Conservation (phyloP, 1,140 invertebrate species). For the Hydropsyche tenuis region DNA sequence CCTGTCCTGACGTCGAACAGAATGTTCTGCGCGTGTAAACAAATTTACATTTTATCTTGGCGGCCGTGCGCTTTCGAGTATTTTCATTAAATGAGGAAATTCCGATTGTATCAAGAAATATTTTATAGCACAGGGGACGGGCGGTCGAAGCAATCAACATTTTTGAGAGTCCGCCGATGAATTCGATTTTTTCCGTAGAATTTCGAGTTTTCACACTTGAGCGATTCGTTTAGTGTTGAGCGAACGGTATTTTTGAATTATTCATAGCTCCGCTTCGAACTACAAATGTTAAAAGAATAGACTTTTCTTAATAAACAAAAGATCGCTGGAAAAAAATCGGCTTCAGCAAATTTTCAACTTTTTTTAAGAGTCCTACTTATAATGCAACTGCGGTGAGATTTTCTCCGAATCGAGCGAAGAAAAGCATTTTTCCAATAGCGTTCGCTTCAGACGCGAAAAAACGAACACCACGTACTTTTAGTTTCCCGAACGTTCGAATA, state of each 20-base stretch:
- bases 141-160: not conserved
- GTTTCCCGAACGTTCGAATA: not conserved
- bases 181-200: not conserved
- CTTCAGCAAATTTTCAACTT: no score
- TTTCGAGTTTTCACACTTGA: no score
- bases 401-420: no score
- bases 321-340: no score
- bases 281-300: not conserved
- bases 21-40: slow-evolving; percentile 16
- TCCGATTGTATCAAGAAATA: not conserved
- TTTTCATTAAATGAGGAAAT: slow-evolving; percentile 8
- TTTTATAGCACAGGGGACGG: not conserved
- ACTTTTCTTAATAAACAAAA: not conserved
- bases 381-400: no score
- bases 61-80: not conserved
- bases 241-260: no score
- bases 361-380: no score
- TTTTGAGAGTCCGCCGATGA: not conserved
- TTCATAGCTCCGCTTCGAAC: not conserved
- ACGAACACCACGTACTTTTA: not conserved
- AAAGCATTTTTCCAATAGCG: no score
- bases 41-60: slow-evolving; percentile 29
- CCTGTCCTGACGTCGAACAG: not conserved
- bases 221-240: no score
- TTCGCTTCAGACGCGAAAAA: no score